phyloP scores from a whole-genome alignment of 2,888 invertebrate species.

The Idaea biselata region DNA sequence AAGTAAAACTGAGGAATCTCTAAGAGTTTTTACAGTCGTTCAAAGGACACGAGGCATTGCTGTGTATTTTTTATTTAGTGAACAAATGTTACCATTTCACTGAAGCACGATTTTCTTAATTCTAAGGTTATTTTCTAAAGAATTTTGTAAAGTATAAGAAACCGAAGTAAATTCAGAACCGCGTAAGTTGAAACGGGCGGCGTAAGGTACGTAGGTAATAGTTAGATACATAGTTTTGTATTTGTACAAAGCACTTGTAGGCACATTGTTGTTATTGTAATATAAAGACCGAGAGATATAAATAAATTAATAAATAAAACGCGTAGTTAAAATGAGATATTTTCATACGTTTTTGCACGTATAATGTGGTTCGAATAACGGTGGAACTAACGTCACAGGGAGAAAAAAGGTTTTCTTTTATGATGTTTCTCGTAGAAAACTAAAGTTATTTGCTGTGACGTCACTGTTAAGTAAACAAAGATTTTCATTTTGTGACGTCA shows the following conservation, averaged over 20 bases:
- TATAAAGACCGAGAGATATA: slow-evolving; percentile 72
- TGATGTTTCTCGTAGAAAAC: slow-evolving; percentile 3
- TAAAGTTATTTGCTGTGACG: no score
- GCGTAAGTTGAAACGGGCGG: slow-evolving; percentile 31
- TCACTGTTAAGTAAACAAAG: no score
- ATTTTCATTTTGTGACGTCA: no score
- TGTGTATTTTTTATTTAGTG: slow-evolving; percentile 59
- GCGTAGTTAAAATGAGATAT: slow-evolving; percentile 72
- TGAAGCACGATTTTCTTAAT: slow-evolving; percentile 62
- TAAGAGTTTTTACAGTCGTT: not conserved
- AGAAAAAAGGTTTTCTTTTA: slow-evolving; percentile 10
- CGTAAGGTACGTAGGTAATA: slow-evolving; percentile 40
- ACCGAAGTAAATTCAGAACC: slow-evolving; percentile 33
- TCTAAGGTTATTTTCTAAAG: slow-evolving; percentile 61
- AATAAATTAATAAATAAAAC: slow-evolving; percentile 40
- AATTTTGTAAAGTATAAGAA: slow-evolving; percentile 31
- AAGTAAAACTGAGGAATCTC: slow-evolving; percentile 6
- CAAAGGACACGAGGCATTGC: slow-evolving; percentile 20
- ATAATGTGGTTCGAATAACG: slow-evolving; percentile 54
- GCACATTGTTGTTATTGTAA: slow-evolving; percentile 66
- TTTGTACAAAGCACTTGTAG: slow-evolving; percentile 77
- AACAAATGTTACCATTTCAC: slow-evolving; percentile 79
- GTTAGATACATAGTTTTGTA: slow-evolving; percentile 61
- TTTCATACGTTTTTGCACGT: slow-evolving; percentile 81
- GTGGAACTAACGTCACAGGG: no score